Base-by-base conservation (phyloP, 2,113 vertebrate genomes). In the Psittacula cyanocephala region DNA sequence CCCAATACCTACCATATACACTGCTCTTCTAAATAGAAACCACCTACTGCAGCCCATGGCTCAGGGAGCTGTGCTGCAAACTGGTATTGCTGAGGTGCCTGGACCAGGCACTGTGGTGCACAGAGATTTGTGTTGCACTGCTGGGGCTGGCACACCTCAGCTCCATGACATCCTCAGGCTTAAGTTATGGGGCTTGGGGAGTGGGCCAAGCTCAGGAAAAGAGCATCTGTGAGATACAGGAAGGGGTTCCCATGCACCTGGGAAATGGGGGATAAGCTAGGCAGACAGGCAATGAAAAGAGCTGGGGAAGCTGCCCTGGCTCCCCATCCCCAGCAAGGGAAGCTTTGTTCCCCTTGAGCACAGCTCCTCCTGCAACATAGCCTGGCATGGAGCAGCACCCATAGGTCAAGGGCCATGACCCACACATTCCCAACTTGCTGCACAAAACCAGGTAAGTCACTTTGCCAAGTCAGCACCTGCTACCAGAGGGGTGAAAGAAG, bases 361-460 rank as follows among this genome's bases (percentile, higher is more conserved):
- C 47, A 28, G 35, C 43, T 85, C 28, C 24, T 62, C 6, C 65
- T 63, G 11, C 69, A 46, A 27, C 12, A 10, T 9, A 24, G 49
- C 28, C 63, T 59, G 63, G 33, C 49, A 46, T 2, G 1, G 47
- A 22, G 57, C 79, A 90, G 55, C 53, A 31, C 18, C 74, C 22
- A 6, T 1, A 16, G 41, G 10, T 68, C 17, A 17, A 68, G 75
- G 4, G 27, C 47, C 18, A 22, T 0, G 6, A 43, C 27, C 67
- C 59, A 28, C 2, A 14, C 0, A 0, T 31, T 27, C 37, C 37
- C 7, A 7, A 8, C 14, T 12, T 22, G 28, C 44, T 19, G 60
- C 37, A n/a, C 67, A 86, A 69, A 76, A 69, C 47, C 71, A 14
- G 7, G 35, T 55, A 50, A 31, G 70, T 87, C 69, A n/a, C 64